These are phyloP conservation scores for Catamblyrhynchus diadema DNA, from an alignment of 2,797 vertebrate species.

Conservation along the genomic window DNA sequence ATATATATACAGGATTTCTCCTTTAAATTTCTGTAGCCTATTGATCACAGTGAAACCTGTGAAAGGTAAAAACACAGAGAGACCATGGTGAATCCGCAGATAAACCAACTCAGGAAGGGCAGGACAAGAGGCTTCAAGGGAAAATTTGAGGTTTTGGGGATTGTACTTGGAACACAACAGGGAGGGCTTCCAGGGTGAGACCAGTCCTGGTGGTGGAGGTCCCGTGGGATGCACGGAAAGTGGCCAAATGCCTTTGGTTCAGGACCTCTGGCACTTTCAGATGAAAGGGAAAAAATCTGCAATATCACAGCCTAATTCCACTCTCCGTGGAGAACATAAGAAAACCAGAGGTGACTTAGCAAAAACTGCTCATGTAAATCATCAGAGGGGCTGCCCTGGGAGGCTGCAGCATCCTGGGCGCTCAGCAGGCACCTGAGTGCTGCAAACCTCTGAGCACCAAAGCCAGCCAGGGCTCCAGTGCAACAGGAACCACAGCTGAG, in stretches of 20 bases:
- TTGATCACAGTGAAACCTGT: neutral
- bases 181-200: neutral
- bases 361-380: neutral
- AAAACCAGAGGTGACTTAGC: neutral
- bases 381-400: neutral
- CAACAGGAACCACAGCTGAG: neutral
- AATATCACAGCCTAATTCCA: neutral
- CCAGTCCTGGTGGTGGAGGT: neutral
- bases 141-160: neutral
- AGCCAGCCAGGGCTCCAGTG: neutral
- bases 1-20: neutral
- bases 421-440: neutral
- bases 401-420: neutral
- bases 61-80: neutral
- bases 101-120: neutral
- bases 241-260: neutral
- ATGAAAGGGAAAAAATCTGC: neutral
- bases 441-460: neutral
- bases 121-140: neutral
- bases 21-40: neutral
- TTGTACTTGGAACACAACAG: neutral
- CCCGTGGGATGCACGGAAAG: neutral
- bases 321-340: neutral
- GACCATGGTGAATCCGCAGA: fast-evolving
- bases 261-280: neutral